phyloP scores from a whole-genome alignment of 2,888 invertebrate genomes.

The Chouioia cunea region DNA sequence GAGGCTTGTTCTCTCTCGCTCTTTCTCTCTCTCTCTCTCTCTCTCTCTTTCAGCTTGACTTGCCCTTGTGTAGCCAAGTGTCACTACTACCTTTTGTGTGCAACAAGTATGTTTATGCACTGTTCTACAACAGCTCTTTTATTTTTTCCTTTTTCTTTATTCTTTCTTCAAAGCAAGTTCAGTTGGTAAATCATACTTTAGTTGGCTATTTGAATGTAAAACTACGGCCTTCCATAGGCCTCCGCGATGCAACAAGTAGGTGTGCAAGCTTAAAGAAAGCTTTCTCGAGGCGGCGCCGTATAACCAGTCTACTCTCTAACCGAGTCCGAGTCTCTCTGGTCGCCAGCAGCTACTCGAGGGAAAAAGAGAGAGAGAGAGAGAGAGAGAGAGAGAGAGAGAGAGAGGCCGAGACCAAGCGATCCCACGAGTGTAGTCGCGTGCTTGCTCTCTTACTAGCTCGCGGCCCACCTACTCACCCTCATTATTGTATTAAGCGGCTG shows the following conservation, averaged over 20 bases:
- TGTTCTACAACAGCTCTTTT: constrained; percentile 29
- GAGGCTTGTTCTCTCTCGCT: constrained; percentile 6
- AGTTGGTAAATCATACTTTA: no score
- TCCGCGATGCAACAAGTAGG: constrained; percentile 34
- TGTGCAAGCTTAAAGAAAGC: constrained; percentile 25
- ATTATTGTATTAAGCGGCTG: constrained; percentile 12
- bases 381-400: neutral
- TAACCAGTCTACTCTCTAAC: neutral
- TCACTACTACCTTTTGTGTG: constrained; percentile 44
- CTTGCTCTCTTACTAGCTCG: no score
- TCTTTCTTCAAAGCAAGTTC: neutral
- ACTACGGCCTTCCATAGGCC: no score
- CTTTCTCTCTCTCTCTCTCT: constrained; percentile 32
- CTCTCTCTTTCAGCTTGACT: constrained; percentile 14
- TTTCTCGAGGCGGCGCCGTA: neutral
- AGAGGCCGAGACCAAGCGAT: neutral
- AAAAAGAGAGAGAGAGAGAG: neutral
- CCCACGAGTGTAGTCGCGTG: no score
- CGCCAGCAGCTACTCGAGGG: neutral
- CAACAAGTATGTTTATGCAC: constrained; percentile 54
- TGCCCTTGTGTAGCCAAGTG: neutral
- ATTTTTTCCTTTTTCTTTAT: neutral
- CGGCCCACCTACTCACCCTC: neutral
- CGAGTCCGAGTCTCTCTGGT: neutral
- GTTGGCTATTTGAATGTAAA: no score